Evolutionary conservation across 1,140 invertebrate species (phyloP).

Genomic region (Frieseomelitta varia): DNA sequence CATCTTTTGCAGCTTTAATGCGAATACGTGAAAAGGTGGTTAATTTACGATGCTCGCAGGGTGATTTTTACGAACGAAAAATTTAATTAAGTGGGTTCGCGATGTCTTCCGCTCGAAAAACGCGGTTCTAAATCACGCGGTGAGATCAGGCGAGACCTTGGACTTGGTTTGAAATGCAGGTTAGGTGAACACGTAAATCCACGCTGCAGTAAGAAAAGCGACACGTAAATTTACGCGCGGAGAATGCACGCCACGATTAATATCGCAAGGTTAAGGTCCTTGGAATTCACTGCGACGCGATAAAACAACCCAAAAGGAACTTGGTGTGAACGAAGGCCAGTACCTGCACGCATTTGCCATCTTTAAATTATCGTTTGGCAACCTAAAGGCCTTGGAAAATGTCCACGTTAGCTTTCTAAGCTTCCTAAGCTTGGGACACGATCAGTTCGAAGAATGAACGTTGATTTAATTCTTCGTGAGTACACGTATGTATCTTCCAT

Average conservation of each 20-base stretch:
- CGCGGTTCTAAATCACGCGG: background rate
- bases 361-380: constrained; percentile 6
- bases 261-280: constrained; percentile 11
- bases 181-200: background rate
- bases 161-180: background rate
- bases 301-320: background rate
- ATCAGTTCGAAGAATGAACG: background rate
- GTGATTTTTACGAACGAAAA: background rate
- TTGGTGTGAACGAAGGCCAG: constrained; percentile 17
- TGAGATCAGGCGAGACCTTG: background rate
- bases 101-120: background rate
- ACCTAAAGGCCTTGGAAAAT: background rate
- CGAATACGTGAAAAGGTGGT: background rate
- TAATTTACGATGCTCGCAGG: background rate
- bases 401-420: background rate
- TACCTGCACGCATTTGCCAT: background rate
- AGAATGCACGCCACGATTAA: background rate
- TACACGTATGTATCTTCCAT: background rate
- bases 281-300: background rate
- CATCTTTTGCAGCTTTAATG: background rate
- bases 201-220: background rate
- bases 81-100: background rate
- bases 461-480: background rate
- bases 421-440: background rate
- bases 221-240: constrained; percentile 13